Percentiles rank a stretch among this genome's conserved stretches.
Conservation (phyloP, 2,113 vertebrate species). For the Rhinopomastus cyanomelas region DNA sequence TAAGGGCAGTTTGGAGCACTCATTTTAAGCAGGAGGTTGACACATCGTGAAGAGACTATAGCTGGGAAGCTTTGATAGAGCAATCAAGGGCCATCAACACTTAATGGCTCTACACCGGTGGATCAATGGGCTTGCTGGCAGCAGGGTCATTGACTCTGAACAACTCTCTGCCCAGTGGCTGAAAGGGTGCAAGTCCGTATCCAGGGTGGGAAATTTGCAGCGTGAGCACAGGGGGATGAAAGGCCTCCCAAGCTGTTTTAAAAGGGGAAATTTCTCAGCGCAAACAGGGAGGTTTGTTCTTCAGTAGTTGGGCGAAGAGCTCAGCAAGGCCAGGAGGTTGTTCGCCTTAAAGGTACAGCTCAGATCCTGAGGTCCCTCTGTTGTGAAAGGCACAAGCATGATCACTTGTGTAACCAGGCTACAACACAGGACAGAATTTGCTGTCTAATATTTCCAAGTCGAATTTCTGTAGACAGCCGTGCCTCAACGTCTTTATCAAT, state of each 20-base stretch:
- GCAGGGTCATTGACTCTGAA: constrained; percentile 34
- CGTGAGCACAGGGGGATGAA: neutral
- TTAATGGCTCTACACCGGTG: constrained; percentile 52
- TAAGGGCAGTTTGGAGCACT: constrained; percentile 16
- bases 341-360: neutral
- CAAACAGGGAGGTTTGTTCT: neutral
- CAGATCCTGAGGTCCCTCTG: neutral
- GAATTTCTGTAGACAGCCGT: neutral
- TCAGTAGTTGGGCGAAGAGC: neutral
- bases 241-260: neutral
- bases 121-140: constrained; percentile 52
- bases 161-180: neutral
- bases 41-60: neutral
- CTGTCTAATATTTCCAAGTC: neutral
- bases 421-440: neutral
- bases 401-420: neutral
- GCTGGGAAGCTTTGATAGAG: constrained; percentile 47
- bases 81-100: constrained; percentile 58
- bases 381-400: neutral
- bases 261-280: neutral
- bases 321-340: neutral
- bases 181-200: neutral
- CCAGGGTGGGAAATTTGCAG: constrained; percentile 4
- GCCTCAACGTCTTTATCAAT: no score
- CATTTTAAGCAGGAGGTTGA: constrained; percentile 43